A percentile compares a stretch with the other conserved stretches of the same genome.
Evolutionary conservation across 2,888 invertebrate genomes (phyloP).

Genomic region (Acleris cristana): DNA sequence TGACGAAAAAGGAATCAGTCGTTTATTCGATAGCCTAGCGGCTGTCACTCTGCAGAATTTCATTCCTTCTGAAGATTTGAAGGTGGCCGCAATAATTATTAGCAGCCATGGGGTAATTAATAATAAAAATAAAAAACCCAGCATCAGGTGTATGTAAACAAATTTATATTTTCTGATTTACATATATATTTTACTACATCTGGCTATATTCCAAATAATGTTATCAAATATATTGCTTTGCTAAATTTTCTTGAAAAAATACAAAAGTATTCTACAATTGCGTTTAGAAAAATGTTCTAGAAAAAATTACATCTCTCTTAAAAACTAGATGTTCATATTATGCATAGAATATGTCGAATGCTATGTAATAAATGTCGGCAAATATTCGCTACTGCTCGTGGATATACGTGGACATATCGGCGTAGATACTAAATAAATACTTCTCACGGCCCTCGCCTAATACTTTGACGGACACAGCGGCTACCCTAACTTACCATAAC

Average conservation of each 20-base stretch:
- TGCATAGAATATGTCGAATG: conserved; percentile 70
- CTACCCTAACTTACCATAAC: conserved; percentile 69
- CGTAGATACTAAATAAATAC: conserved; percentile 73
- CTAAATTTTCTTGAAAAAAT: conserved; percentile 77
- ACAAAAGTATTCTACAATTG: conserved; percentile 79
- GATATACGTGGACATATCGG: conserved; percentile 12
- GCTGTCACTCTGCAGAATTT: too few species aligned
- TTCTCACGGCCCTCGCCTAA: conserved; percentile 70
- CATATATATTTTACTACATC: conserved; percentile 73
- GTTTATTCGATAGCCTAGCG: too few species aligned
- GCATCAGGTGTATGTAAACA: conserved; percentile 76
- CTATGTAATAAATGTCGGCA: conserved; percentile 57
- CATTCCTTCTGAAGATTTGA: too few species aligned
- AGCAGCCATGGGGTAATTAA: neutral
- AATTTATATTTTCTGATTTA: conserved; percentile 79
- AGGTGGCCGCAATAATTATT: neutral
- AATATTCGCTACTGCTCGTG: conserved; percentile 43
- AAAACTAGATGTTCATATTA: conserved; percentile 74
- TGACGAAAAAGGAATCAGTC: too few species aligned
- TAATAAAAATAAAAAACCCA: conserved; percentile 56
- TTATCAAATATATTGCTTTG: conserved; percentile 82
- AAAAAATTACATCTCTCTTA: conserved; percentile 76
- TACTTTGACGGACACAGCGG: conserved; percentile 76
- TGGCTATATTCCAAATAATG: conserved; percentile 67
- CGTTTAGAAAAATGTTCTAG: conserved; percentile 74